Conservation (phyloP, 2,113 vertebrate species). For the Chamaea fasciata region DNA sequence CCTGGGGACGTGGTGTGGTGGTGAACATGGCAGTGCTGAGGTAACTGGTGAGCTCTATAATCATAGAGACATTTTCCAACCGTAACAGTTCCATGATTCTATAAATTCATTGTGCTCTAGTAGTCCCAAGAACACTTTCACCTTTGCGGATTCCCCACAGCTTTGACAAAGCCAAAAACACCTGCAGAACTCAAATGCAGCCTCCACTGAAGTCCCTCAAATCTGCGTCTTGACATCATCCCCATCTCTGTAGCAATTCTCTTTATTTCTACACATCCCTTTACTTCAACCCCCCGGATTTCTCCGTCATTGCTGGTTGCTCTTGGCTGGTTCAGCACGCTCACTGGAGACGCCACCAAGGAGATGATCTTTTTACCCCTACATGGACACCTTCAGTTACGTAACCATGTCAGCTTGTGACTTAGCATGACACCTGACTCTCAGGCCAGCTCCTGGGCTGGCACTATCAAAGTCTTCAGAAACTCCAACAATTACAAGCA, state of each 20-base stretch:
- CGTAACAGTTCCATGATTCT: neutral
- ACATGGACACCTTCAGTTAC: neutral
- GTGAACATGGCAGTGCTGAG: neutral
- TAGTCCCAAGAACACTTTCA: neutral
- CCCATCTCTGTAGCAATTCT: neutral
- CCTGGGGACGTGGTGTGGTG: accelerated
- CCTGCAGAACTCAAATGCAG: neutral
- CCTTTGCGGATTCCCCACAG: neutral
- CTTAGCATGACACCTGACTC: neutral
- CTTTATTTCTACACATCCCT: neutral
- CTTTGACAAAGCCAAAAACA: neutral
- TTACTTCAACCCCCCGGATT: neutral
- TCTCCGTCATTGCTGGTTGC: neutral
- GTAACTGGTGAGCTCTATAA: neutral
- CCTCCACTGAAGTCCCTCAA: accelerated
- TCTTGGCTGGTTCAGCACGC: neutral
- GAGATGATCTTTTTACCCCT: neutral
- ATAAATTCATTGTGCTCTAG: neutral
- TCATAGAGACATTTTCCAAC: neutral
- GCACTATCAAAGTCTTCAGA: neutral
- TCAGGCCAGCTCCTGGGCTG: neutral
- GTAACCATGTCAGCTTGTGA: neutral
- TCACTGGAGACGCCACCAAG: neutral
- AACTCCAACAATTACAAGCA: neutral
- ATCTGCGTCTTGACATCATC: neutral